A percentile compares a stretch with the other conserved stretches of the same genome.
Evolutionary conservation across 2,888 invertebrate species (phyloP).

Genomic region (Phaedon cochleariae): DNA sequence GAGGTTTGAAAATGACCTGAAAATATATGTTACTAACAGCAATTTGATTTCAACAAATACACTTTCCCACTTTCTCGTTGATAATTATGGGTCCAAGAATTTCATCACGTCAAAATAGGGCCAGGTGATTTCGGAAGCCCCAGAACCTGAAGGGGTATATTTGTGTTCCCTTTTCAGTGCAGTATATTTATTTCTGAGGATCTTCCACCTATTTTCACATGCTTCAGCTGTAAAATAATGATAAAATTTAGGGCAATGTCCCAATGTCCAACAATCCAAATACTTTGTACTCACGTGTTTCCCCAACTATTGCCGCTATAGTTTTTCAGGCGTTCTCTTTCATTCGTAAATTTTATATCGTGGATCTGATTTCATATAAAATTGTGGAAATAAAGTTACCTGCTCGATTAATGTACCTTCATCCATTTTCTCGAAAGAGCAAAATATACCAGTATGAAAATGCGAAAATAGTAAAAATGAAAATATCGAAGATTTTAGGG

Average conservation of each 20-base stretch:
- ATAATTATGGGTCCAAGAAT: background rate
- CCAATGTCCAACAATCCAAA: slow-evolving; percentile 1
- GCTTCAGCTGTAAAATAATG: slow-evolving; percentile 8
- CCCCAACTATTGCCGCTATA: background rate
- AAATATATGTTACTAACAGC: slow-evolving; percentile 1
- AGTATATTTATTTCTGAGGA: too few relatives aligned
- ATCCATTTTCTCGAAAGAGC: background rate
- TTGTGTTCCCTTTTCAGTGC: background rate
- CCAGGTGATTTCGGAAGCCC: background rate
- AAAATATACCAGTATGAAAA: background rate
- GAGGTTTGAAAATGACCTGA: background rate
- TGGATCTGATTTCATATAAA: slow-evolving; percentile 1
- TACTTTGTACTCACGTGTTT: slow-evolving; percentile 6
- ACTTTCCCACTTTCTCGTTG: background rate
- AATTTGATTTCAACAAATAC: background rate
- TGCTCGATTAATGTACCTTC: background rate
- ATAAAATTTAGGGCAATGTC: slow-evolving; percentile 1
- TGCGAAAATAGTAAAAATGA: background rate
- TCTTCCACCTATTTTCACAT: slow-evolving; percentile 6
- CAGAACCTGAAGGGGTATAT: slow-evolving; percentile 6
- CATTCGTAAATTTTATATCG: background rate
- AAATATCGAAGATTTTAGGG: background rate
- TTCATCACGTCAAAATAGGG: background rate
- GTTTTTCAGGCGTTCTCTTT: slow-evolving; percentile 7
- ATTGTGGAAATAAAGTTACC: slow-evolving; percentile 2